phyloP scores from a whole-genome alignment of 2,888 invertebrate genomes.

The Pheosia tremula region DNA sequence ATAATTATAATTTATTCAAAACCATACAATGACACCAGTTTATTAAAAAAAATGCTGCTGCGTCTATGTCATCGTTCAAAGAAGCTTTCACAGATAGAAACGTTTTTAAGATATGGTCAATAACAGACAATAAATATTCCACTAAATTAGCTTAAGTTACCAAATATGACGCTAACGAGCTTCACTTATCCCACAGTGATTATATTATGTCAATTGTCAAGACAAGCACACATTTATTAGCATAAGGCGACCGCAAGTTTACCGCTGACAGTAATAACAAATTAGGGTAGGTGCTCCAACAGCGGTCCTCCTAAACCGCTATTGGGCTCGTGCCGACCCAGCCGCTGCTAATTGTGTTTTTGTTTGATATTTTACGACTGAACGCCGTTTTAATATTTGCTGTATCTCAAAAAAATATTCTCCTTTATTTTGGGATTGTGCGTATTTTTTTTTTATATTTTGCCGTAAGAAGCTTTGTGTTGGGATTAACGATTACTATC shows the following conservation, averaged over 20 bases:
- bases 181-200: conserved; percentile 31
- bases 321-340: conserved; percentile 62
- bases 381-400: conserved; percentile 53
- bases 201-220: conserved; percentile 45
- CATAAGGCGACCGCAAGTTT: conserved; percentile 69
- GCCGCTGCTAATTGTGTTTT: conserved; percentile 72
- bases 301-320: conserved; percentile 51
- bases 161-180: conserved; percentile 30
- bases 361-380: conserved; percentile 72
- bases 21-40: too few relatives aligned
- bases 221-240: conserved; percentile 59
- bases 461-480: background rate
- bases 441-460: conserved; percentile 16
- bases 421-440: conserved; percentile 31
- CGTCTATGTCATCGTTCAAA: too few relatives aligned
- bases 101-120: background rate
- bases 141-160: conserved; percentile 14
- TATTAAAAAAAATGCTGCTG: too few relatives aligned
- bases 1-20: too few relatives aligned
- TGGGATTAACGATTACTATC: background rate
- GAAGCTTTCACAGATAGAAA: background rate
- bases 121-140: conserved; percentile 3
- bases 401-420: background rate
- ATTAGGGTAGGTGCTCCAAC: conserved; percentile 72
- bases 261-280: conserved; percentile 71